These are phyloP conservation scores for Drosophila subsilvestris DNA, from an alignment of 2,888 invertebrate species.

Conservation along the genomic window DNA sequence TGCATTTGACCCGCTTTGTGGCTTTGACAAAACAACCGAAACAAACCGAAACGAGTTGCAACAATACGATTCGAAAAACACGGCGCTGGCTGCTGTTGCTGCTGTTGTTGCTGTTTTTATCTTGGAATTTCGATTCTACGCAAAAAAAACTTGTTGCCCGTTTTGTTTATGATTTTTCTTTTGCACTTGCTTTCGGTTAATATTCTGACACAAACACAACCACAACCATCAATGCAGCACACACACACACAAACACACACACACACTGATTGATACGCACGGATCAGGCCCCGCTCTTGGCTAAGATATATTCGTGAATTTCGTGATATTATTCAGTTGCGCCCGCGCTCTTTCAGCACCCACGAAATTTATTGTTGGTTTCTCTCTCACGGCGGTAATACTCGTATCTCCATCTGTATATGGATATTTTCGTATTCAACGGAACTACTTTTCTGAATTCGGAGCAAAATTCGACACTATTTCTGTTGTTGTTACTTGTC, in stretches of 20 bases:
- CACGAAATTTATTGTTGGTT: constrained; percentile 21
- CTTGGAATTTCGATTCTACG: constrained; percentile 69
- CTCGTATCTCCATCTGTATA: constrained; percentile 7
- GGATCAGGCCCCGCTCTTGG: constrained; percentile 34
- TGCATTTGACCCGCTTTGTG: constrained; percentile 75
- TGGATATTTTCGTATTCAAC: constrained; percentile 1
- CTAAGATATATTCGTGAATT: constrained; percentile 54
- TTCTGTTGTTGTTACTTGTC: neutral
- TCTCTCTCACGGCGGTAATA: constrained; percentile 22
- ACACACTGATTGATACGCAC: constrained; percentile 10
- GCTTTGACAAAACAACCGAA: constrained; percentile 51
- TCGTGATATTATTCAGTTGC: constrained; percentile 49
- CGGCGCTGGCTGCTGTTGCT: constrained; percentile 14
- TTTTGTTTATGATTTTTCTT: constrained; percentile 57
- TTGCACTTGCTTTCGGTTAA: constrained; percentile 60
- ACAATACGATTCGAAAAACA: constrained; percentile 34
- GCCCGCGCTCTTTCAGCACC: constrained; percentile 33
- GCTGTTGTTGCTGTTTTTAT: constrained; percentile 44
- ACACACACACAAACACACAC: constrained; percentile 20
- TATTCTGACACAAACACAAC: constrained; percentile 38
- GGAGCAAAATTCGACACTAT: neutral
- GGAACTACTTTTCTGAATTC: neutral
- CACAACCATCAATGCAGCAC: neutral
- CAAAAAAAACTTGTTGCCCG: constrained; percentile 69
- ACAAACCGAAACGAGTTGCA: constrained; percentile 49